Percentiles rank a stretch among this genome's conserved stretches.
phyloP scores from a whole-genome alignment of 2,113 vertebrate species.

The Daphoenositta chrysoptera region DNA sequence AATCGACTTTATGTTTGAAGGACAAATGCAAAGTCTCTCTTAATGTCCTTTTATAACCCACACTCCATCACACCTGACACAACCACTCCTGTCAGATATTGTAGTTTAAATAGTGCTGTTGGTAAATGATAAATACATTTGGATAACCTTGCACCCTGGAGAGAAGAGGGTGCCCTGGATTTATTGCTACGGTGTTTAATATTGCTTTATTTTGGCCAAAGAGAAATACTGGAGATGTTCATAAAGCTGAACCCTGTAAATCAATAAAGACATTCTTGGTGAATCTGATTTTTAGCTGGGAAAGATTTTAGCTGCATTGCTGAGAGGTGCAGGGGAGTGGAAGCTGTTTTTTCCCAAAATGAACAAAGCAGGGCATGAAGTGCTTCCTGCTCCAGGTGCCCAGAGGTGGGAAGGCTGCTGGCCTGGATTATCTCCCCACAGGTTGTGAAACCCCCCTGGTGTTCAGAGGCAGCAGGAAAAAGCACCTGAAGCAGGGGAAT shows the following conservation, averaged over 20 bases:
- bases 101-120: slow-evolving; percentile 29
- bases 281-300: neutral
- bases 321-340: neutral
- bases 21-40: slow-evolving; percentile 61
- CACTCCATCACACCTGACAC: slow-evolving; percentile 58
- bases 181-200: slow-evolving; percentile 39
- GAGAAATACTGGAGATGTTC: slow-evolving; percentile 54
- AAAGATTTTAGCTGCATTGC: neutral
- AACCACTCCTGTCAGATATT: slow-evolving; percentile 51
- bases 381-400: neutral
- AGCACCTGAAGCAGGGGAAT: neutral
- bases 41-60: slow-evolving; percentile 23
- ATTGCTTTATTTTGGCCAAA: slow-evolving; percentile 58
- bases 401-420: neutral
- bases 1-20: slow-evolving; percentile 68
- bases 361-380: neutral
- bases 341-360: neutral
- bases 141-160: slow-evolving; percentile 23
- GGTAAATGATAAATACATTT: slow-evolving; percentile 60
- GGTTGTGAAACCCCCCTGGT: neutral
- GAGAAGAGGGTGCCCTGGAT: slow-evolving; percentile 19
- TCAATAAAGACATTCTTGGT: slow-evolving; percentile 4
- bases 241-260: slow-evolving; percentile 63
- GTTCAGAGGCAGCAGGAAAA: neutral
- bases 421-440: neutral